Percentiles rank a stretch among this genome's conserved stretches.
These are phyloP conservation scores for Knipowitschia caucasica DNA, from an alignment of 2,797 vertebrate species.

Conservation along the genomic window DNA sequence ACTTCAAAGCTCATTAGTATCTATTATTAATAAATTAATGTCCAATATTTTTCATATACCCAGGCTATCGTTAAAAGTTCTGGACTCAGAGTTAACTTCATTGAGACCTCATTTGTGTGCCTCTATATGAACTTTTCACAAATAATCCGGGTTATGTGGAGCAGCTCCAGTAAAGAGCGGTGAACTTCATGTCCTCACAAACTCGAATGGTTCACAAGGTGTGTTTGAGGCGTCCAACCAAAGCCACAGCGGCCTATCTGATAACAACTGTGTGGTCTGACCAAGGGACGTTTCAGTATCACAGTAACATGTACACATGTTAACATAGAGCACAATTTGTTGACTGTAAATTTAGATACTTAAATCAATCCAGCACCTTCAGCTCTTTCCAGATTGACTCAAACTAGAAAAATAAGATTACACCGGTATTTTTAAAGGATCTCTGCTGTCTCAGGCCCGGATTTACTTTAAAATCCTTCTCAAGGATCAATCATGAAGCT, in stretches of 20 bases:
- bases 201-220: constrained; percentile 50
- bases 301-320: too few species aligned
- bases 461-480: too few species aligned
- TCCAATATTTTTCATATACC: constrained; percentile 71
- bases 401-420: too few species aligned
- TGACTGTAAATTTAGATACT: too few species aligned
- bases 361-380: too few species aligned
- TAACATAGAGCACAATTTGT: too few species aligned
- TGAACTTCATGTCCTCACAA: constrained; percentile 38
- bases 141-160: constrained; percentile 40
- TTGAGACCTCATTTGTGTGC: constrained; percentile 57
- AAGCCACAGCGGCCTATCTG: constrained; percentile 55
- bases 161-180: constrained; percentile 19
- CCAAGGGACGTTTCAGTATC: constrained; percentile 41
- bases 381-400: too few species aligned
- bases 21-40: constrained; percentile 80
- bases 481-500: too few species aligned
- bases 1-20: constrained; percentile 78
- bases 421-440: too few species aligned
- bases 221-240: constrained; percentile 54
- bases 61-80: constrained; percentile 77
- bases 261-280: constrained; percentile 63
- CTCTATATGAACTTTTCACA: constrained; percentile 45
- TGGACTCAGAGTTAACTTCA: constrained; percentile 71
- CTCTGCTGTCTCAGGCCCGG: too few species aligned